A percentile compares a stretch with the other conserved stretches of the same genome.
Evolutionary conservation across 2,888 invertebrate genomes (phyloP).

Genomic region (Chalcosyrphus nemorum): DNA sequence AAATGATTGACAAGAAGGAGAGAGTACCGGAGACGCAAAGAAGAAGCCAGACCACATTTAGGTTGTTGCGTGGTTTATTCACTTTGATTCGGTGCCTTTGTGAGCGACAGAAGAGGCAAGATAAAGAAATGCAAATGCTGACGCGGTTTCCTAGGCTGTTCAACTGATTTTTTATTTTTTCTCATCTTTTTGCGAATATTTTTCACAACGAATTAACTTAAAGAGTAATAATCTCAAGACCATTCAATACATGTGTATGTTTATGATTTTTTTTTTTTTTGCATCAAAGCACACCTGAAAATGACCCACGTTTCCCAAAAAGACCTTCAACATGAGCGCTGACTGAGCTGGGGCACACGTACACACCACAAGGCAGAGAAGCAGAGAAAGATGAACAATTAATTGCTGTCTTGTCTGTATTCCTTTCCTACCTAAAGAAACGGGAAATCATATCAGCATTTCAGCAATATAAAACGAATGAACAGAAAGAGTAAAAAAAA

Average conservation of each 20-base stretch:
- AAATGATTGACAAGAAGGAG: neutral
- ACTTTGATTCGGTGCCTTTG: conserved; percentile 16
- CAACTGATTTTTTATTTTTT: conserved; percentile 1
- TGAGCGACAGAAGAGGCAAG: conserved; percentile 12
- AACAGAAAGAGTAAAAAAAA: neutral
- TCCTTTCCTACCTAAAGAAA: neutral
- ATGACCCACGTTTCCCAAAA: conserved; percentile 34
- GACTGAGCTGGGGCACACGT: neutral
- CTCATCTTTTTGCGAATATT: neutral
- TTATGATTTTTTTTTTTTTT: neutral
- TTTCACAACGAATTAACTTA: neutral
- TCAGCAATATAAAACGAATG: neutral
- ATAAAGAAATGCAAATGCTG: conserved; percentile 28
- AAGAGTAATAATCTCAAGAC: neutral
- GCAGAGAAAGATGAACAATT: conserved; percentile 29
- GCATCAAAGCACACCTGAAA: neutral
- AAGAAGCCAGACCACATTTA: conserved; percentile 28
- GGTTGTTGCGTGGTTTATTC: conserved; percentile 37
- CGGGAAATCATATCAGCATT: conserved; percentile 22
- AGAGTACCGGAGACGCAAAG: neutral
- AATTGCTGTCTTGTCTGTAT: conserved; percentile 13
- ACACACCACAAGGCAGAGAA: conserved; percentile 1
- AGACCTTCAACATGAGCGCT: conserved; percentile 18
- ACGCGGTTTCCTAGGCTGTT: neutral
- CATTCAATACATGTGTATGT: neutral